Percentiles rank a stretch among this genome's conserved stretches.
Evolutionary conservation across 2,113 vertebrate genomes (phyloP).

Genomic region (Bagarius yarrelli): DNA sequence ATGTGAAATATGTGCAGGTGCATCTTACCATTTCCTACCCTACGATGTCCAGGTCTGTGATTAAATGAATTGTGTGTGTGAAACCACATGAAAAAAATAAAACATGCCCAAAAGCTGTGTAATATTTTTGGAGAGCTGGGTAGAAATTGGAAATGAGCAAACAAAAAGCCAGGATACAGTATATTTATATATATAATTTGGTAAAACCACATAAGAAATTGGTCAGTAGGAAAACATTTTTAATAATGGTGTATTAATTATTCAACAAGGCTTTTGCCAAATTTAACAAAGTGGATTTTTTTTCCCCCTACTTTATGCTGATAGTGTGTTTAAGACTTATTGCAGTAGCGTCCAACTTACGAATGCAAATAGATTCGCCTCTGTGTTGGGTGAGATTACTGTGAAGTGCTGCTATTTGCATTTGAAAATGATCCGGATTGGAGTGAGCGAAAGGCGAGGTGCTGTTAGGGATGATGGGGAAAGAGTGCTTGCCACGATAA

Average conservation of each 20-base stretch:
- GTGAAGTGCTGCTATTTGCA: constrained; percentile 61
- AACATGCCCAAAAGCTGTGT: neutral
- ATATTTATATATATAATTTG: neutral
- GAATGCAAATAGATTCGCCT: constrained; percentile 60
- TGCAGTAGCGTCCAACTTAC: constrained; percentile 55
- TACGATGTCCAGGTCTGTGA: neutral
- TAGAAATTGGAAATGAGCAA: neutral
- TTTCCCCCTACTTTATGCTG: constrained; percentile 45
- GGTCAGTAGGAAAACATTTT: constrained; percentile 7
- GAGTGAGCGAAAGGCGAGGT: constrained; percentile 53
- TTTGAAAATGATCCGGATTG: constrained; percentile 62
- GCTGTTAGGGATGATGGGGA: constrained; percentile 56
- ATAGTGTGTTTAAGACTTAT: constrained; percentile 58
- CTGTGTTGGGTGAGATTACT: constrained; percentile 60
- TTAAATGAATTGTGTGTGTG: neutral
- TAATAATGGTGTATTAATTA: constrained; percentile 35
- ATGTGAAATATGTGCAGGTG: neutral
- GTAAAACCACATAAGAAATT: neutral
- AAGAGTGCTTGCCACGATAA: constrained; percentile 54
- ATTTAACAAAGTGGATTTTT: constrained; percentile 53
- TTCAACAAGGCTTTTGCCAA: constrained; percentile 47
- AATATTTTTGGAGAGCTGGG: neutral
- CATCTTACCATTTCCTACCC: neutral
- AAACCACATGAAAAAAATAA: neutral
- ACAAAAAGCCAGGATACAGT: neutral